Conservation (phyloP, 2,113 vertebrate genomes). For the Amphilophus citrinellus region DNA sequence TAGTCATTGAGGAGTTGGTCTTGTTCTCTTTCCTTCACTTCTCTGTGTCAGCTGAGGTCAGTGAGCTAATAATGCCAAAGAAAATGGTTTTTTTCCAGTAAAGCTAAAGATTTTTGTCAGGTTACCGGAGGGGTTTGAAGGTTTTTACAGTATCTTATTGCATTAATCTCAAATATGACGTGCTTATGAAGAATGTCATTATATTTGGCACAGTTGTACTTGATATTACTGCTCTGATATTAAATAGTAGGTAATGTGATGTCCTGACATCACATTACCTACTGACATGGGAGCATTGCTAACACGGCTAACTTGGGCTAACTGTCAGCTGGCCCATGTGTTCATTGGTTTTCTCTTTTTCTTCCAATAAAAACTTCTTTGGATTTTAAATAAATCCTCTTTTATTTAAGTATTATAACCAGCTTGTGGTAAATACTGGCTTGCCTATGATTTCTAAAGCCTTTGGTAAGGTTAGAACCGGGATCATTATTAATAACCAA, state of each 20-base stretch:
- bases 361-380: background rate
- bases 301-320: background rate
- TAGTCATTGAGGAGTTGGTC: background rate
- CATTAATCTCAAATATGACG: background rate
- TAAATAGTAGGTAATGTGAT: background rate
- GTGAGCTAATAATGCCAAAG: constrained; percentile 17
- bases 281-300: background rate
- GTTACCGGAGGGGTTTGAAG: background rate
- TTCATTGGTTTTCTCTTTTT: background rate
- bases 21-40: constrained; percentile 16
- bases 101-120: background rate
- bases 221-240: background rate
- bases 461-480: too few species aligned
- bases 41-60: constrained; percentile 33
- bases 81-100: background rate
- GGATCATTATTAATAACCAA: too few species aligned
- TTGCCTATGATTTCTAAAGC: background rate
- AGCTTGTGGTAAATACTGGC: background rate
- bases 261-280: background rate
- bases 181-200: background rate
- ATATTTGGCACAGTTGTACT: background rate
- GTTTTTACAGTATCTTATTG: background rate
- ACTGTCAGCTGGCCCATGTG: background rate
- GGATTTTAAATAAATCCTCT: too few species aligned
- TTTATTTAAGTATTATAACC: background rate